phyloP scores from a whole-genome alignment of 2,888 invertebrate genomes.

The Nemoura dubitans region DNA sequence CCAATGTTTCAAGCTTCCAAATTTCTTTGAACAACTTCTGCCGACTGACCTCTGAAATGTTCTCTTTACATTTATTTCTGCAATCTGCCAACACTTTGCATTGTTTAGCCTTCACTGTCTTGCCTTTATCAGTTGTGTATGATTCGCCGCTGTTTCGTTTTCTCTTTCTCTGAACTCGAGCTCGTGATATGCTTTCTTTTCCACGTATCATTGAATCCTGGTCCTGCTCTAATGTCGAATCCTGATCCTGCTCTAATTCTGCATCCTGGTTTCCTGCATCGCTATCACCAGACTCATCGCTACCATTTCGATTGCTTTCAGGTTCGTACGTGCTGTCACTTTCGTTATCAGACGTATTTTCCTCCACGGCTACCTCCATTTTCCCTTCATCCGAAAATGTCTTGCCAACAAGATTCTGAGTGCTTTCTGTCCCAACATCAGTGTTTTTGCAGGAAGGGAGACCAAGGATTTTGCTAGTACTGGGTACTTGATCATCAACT shows the following conservation, averaged over 20 bases:
- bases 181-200: background rate
- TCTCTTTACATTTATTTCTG: slow-evolving; percentile 13
- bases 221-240: too few species aligned
- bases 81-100: background rate
- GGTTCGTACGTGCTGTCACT: slow-evolving; percentile 13
- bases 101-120: background rate
- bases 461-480: too few species aligned
- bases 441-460: too few species aligned
- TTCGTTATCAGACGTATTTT: background rate
- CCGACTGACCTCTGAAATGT: background rate
- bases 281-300: slow-evolving; percentile 13
- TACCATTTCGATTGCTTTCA: background rate
- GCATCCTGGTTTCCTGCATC: background rate
- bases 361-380: too few species aligned
- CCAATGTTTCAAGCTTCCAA: background rate
- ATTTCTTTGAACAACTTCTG: background rate
- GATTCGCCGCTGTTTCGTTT: slow-evolving; percentile 9
- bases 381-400: too few species aligned
- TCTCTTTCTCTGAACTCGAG: slow-evolving; percentile 16
- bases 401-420: too few species aligned
- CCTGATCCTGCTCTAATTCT: background rate
- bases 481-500: too few species aligned
- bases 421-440: too few species aligned
- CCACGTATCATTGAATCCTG: background rate
- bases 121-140: slow-evolving; percentile 22